Conservation (phyloP, 2,113 vertebrate species). For the Megaptera novaeangliae region DNA sequence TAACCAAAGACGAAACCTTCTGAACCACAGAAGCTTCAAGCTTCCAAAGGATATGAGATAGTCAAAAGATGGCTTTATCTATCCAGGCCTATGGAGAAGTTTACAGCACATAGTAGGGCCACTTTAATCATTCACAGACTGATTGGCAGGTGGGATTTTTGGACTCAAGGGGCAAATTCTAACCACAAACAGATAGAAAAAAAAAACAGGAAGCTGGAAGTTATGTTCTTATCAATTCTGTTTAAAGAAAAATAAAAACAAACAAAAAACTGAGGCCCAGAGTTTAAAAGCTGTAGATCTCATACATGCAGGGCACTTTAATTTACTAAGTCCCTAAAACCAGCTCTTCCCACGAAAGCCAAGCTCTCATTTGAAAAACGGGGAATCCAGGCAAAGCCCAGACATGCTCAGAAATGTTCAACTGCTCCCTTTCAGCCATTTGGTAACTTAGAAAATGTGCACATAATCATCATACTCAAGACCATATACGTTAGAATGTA, state of each 20-base stretch:
- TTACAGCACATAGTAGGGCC: too few relatives aligned
- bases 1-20: background rate
- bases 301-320: background rate
- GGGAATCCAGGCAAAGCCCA: background rate
- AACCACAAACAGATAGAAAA: background rate
- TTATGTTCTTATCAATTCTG: background rate
- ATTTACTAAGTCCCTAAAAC: background rate
- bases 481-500: background rate
- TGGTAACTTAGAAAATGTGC: background rate
- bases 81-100: background rate
- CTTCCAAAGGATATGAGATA: background rate
- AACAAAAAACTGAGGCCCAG: background rate
- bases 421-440: background rate
- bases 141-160: background rate
- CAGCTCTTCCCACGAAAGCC: background rate
- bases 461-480: background rate
- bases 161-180: background rate
- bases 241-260: background rate
- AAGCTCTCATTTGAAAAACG: background rate
- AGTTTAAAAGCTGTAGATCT: background rate
- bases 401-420: background rate
- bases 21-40: background rate
- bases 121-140: background rate
- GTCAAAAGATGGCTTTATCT: background rate
- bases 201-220: background rate